Evolutionary conservation across 2,797 vertebrate species (phyloP).

Genomic region (Pipistrellus pygmaeus): DNA sequence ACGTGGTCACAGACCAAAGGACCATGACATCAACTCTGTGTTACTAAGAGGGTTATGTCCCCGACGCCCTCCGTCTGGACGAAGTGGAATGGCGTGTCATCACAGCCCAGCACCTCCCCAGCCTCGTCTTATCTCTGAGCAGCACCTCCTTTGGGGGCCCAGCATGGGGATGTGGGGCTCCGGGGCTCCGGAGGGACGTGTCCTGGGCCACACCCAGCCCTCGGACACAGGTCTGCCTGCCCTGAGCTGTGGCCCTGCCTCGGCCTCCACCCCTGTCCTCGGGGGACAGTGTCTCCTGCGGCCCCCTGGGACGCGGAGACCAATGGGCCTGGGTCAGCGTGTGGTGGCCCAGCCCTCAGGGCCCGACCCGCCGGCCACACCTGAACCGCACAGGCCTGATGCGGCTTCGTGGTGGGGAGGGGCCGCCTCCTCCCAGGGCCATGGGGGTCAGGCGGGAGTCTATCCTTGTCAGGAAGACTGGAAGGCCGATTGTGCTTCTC

Average conservation of each 20-base stretch:
- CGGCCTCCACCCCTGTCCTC: background rate
- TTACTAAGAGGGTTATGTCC: background rate
- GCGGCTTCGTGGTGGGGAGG: background rate
- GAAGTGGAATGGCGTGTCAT: too few species aligned
- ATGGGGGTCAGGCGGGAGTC: background rate
- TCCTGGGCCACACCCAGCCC: background rate
- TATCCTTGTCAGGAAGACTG: slow-evolving; percentile 30
- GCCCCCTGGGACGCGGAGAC: background rate
- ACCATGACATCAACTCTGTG: too few species aligned
- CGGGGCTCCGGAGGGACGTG: background rate
- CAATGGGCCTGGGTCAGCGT: background rate
- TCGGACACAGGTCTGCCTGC: background rate
- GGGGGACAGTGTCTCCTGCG: too few species aligned
- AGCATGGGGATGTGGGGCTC: background rate
- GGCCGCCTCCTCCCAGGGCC: background rate
- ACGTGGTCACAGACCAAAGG: too few species aligned
- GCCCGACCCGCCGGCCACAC: background rate
- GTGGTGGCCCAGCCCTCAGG: background rate
- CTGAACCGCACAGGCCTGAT: background rate
- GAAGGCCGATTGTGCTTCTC: slow-evolving; percentile 46
- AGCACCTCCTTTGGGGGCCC: background rate
- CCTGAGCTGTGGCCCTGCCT: background rate
- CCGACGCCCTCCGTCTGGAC: background rate
- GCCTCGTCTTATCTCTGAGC: background rate
- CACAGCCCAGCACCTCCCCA: background rate